Evolutionary conservation across 2,888 invertebrate genomes (phyloP).

Genomic region (Caenorhabditis uteleia): DNA sequence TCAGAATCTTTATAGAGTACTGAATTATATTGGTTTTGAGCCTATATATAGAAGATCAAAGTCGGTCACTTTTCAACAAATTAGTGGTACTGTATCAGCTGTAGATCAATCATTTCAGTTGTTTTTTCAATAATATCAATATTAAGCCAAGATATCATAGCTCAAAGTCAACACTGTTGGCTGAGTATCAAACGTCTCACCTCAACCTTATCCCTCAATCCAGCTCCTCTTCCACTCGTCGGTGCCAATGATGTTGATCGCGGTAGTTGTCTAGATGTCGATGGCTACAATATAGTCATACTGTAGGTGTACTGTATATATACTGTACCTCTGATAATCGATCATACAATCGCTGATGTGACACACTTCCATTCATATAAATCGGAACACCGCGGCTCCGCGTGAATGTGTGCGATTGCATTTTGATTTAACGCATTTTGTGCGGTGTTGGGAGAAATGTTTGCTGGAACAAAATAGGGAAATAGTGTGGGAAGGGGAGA

Average conservation of each 20-base stretch:
- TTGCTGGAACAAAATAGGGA: no score
- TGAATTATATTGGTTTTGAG: no score
- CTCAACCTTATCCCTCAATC: conserved; percentile 26
- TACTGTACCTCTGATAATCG: conserved; percentile 30
- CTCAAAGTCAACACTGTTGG: no score
- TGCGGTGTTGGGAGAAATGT: no score
- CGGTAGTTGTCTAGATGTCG: conserved; percentile 47
- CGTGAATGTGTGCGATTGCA: conserved; percentile 61
- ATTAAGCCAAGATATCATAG: no score
- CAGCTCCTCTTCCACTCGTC: conserved; percentile 11
- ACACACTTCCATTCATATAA: conserved; percentile 52
- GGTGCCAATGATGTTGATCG: conserved; percentile 51
- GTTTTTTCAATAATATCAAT: not conserved
- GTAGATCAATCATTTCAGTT: not conserved
- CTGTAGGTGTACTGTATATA: not conserved
- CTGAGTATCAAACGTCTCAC: conserved; percentile 8
- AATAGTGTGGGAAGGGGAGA: no score
- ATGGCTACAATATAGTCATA: conserved; percentile 29
- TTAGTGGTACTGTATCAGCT: no score
- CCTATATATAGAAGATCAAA: no score
- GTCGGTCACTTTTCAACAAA: no score
- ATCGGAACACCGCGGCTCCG: conserved; percentile 54
- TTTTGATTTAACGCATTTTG: no score
- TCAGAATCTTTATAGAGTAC: no score
- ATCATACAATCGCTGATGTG: conserved; percentile 42